Evolutionary conservation across 2,113 vertebrate species (phyloP).

Genomic region (Hiodon tergisus): DNA sequence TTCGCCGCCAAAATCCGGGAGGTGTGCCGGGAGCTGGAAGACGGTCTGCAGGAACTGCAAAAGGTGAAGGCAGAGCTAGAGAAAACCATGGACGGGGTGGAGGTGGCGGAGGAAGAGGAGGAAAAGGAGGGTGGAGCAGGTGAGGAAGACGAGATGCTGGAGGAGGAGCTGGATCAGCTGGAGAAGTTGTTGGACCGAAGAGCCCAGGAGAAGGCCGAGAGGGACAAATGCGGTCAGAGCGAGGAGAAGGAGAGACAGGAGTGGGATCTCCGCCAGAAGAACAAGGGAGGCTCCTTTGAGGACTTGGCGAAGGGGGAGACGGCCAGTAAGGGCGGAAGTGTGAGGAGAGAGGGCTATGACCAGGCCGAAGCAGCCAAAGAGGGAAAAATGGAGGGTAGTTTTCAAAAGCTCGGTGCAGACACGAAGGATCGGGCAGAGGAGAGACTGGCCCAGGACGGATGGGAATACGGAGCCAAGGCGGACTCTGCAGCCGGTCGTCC

Average conservation of each 20-base stretch:
- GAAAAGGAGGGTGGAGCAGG: slow-evolving; percentile 47
- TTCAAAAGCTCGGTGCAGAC: background rate
- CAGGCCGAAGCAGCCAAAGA: slow-evolving; percentile 14
- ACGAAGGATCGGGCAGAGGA: slow-evolving; percentile 8
- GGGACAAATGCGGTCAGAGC: background rate
- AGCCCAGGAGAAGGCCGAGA: slow-evolving; percentile 29
- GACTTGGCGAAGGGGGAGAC: background rate
- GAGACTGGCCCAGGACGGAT: background rate
- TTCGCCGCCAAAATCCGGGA: slow-evolving; percentile 58
- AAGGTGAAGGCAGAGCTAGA: slow-evolving; percentile 58
- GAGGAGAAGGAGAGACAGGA: background rate
- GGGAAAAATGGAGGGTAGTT: slow-evolving; percentile 23
- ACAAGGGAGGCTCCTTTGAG: background rate
- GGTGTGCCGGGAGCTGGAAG: slow-evolving; percentile 52
- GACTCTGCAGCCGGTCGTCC: background rate
- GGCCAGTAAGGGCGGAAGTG: background rate
- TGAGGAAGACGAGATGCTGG: slow-evolving; percentile 52
- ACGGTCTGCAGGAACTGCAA: slow-evolving; percentile 54
- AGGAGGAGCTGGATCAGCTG: slow-evolving; percentile 57
- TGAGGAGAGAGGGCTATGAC: background rate
- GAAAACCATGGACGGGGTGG: slow-evolving; percentile 62
- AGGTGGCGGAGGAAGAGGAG: slow-evolving; percentile 58
- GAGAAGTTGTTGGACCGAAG: slow-evolving; percentile 56
- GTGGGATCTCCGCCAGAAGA: background rate
- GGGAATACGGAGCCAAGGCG: slow-evolving; percentile 14